Evolutionary conservation across 2,888 invertebrate species (phyloP).

Genomic region (Rhingia campestris): DNA sequence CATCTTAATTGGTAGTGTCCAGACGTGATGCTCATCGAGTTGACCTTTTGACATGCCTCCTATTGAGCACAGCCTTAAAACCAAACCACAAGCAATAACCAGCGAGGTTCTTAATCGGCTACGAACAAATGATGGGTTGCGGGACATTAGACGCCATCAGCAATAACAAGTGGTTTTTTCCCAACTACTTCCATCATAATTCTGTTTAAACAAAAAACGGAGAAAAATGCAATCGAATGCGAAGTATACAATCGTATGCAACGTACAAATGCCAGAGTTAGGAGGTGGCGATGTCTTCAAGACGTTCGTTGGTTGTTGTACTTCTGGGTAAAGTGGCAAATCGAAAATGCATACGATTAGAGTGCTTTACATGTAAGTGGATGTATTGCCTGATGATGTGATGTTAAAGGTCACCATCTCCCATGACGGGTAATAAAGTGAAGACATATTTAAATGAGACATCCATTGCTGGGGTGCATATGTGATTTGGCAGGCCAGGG

Average conservation of each 20-base stretch:
- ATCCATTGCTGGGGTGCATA: not conserved
- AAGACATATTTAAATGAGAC: slow-evolving; percentile 37
- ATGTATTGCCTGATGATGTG: slow-evolving; percentile 6
- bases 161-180: slow-evolving; percentile 23
- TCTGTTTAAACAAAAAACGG: slow-evolving; percentile 35
- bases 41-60: slow-evolving; percentile 66
- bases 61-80: slow-evolving; percentile 46
- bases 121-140: slow-evolving; percentile 22
- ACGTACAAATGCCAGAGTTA: slow-evolving; percentile 27
- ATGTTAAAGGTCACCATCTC: slow-evolving; percentile 30
- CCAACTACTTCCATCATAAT: slow-evolving; percentile 23
- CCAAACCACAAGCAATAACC: not conserved
- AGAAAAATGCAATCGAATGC: not conserved
- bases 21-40: slow-evolving; percentile 32
- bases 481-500: not conserved
- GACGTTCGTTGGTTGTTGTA: not conserved
- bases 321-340: slow-evolving; percentile 24
- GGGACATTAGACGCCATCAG: slow-evolving; percentile 49
- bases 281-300: slow-evolving; percentile 18
- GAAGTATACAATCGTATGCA: not conserved
- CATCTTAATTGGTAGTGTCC: slow-evolving; percentile 45
- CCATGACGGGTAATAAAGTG: slow-evolving; percentile 27
- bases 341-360: slow-evolving; percentile 20
- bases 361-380: slow-evolving; percentile 22
- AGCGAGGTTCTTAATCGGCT: slow-evolving; percentile 31